Evolutionary conservation across 2,113 vertebrate species (phyloP), one percentile per base, ranked within the genome.

Genomic region (Passer montanus): DNA sequence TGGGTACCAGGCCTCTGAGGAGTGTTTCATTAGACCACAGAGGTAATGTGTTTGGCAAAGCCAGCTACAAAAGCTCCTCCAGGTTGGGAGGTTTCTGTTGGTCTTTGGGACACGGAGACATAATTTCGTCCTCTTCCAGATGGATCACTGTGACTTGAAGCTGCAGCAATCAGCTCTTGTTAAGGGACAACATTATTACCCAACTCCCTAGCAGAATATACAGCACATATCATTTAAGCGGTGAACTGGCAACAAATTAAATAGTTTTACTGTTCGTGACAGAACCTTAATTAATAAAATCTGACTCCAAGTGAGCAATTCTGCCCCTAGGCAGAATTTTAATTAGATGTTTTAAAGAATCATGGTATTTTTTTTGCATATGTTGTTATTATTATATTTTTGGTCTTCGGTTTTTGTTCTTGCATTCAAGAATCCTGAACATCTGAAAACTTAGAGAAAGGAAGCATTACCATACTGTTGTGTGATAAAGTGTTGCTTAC

Each of bases 281-380:
- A 73, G 70, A 94, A 58, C 41, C 28, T 85, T 93, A 87, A 91
- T 97, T 93, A 93, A 83, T 87, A 64, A 76, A 76, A 80, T 88
- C 53, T 90, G 53, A 90, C 43, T 79, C 41, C 33, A 73, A 83
- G 58, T 80, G 63, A 93, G n/a, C 37, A 88, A 77, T 84, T 56
- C 62, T 93, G 78, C 67, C 63, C 15, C 14, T 41, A 83, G 87
- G 66, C 70, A 79, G 13, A 22, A 44, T 26, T 75, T 10, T 79
- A 79, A 87, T 94, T 87, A 84, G 49, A n/a, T 89, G 56, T 86
- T 67, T 79, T 58, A 76, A 85, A 82, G 56, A 91, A 43, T 62
- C 4, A 4, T 8, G 26, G 4, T 35, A 30, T 63, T 7, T 82
- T 84, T 86, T 76, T 84, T 69, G n/a, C 4, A 13, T 43, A 28